phyloP scores from a whole-genome alignment of 2,113 vertebrate genomes.

The Ceratotherium simum region DNA sequence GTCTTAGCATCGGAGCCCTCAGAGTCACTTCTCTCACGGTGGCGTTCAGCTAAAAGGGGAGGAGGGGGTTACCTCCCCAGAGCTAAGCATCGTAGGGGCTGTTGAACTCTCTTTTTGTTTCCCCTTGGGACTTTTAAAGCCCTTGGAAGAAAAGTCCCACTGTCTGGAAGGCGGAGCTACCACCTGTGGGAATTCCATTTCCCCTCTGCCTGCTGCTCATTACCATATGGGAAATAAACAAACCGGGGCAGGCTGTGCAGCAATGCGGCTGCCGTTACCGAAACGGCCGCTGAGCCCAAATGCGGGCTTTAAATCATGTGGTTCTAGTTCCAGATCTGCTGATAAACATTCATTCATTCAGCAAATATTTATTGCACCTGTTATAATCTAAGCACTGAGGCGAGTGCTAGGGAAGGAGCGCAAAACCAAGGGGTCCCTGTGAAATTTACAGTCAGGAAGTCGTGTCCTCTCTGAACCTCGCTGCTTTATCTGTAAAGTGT shows the following conservation, averaged over 20 bases:
- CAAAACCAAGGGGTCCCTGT: neutral
- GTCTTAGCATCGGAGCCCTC: neutral
- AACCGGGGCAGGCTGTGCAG: neutral
- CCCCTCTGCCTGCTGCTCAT: neutral
- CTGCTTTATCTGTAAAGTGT: neutral
- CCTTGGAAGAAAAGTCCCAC: neutral
- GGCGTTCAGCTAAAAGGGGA: neutral
- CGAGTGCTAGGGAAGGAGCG: neutral
- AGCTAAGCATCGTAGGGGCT: neutral
- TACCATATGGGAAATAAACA: rapidly evolving
- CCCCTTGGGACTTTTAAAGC: neutral
- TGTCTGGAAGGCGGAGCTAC: neutral
- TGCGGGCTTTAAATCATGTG: neutral
- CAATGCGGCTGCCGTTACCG: neutral
- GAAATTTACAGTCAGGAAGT: neutral
- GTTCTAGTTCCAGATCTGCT: neutral
- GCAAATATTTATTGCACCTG: neutral
- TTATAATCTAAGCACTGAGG: neutral
- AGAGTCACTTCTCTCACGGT: rapidly evolving
- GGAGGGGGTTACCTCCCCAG: neutral
- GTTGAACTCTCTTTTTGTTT: neutral
- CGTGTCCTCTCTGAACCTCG: neutral
- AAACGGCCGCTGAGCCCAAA: neutral
- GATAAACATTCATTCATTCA: neutral
- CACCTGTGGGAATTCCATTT: neutral